phyloP scores from a whole-genome alignment of 2,113 vertebrate species.

The Cyprinodon tularosa region DNA sequence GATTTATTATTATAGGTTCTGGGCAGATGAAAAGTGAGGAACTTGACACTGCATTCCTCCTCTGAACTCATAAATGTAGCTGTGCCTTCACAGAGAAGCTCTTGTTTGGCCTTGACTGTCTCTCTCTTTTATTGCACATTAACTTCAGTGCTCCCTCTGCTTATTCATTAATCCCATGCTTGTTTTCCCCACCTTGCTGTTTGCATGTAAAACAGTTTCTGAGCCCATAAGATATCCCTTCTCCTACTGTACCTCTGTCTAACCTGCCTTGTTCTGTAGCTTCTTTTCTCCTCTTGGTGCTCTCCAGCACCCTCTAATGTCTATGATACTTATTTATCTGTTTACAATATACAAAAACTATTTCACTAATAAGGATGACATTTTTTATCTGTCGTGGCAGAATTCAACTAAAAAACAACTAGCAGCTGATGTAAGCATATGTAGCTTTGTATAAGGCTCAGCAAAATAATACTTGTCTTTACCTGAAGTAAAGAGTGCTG shows the following conservation, averaged over 20 bases:
- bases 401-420: neutral
- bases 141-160: constrained; percentile 46
- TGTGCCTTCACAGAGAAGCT: constrained; percentile 49
- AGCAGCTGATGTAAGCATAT: neutral
- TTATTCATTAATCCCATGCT: constrained; percentile 54
- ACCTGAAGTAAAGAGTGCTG: neutral
- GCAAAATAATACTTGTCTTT: neutral
- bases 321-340: neutral
- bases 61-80: constrained; percentile 61
- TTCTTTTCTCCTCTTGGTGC: neutral
- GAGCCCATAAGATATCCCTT: neutral
- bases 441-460: neutral
- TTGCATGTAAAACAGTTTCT: constrained; percentile 38
- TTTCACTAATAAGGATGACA: neutral
- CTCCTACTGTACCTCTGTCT: neutral
- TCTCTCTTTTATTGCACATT: constrained; percentile 38
- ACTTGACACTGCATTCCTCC: constrained; percentile 70
- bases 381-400: neutral
- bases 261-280: neutral
- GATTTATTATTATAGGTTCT: constrained; percentile 41
- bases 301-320: constrained; percentile 26
- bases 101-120: constrained; percentile 50
- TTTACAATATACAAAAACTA: no score
- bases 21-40: constrained; percentile 64
- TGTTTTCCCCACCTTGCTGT: constrained; percentile 42